Conservation (phyloP, 2,797 vertebrate species). For the Hafferia zeledoni region DNA sequence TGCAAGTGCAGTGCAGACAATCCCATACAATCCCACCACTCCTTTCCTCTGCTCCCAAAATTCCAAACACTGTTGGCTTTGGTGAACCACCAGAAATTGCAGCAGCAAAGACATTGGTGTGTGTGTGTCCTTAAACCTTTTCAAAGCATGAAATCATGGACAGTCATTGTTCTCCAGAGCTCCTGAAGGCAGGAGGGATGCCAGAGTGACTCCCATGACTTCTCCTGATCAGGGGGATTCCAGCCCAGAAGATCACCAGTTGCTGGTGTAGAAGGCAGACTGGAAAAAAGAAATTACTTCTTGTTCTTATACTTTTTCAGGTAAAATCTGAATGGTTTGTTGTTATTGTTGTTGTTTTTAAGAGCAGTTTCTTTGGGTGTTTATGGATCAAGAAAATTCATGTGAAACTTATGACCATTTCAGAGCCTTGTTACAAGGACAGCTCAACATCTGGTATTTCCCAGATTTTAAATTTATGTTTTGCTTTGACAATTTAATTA, state of each 20-base stretch:
- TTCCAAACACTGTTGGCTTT: background rate
- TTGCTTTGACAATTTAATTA: background rate
- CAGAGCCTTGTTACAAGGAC: background rate
- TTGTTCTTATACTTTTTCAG: background rate
- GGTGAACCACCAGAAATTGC: accelerated
- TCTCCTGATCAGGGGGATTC: background rate
- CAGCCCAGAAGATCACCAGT: background rate
- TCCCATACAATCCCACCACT: background rate
- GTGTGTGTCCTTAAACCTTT: background rate
- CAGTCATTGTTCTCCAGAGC: background rate
- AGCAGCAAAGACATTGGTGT: background rate
- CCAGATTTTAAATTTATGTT: background rate
- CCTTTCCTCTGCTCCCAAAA: background rate
- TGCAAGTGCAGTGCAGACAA: background rate
- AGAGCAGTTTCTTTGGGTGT: background rate
- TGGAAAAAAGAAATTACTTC: too few relatives aligned
- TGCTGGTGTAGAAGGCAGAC: background rate
- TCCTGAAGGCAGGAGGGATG: background rate
- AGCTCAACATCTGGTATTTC: background rate
- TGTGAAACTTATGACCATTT: background rate
- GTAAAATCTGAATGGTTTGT: background rate
- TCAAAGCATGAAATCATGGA: background rate
- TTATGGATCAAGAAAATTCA: background rate
- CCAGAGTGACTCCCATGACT: background rate
- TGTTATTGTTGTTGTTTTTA: background rate